A percentile compares a stretch with the other conserved stretches of the same genome.
phyloP scores from a whole-genome alignment of 1,140 invertebrate genomes.

The Homalodisca vitripennis region DNA sequence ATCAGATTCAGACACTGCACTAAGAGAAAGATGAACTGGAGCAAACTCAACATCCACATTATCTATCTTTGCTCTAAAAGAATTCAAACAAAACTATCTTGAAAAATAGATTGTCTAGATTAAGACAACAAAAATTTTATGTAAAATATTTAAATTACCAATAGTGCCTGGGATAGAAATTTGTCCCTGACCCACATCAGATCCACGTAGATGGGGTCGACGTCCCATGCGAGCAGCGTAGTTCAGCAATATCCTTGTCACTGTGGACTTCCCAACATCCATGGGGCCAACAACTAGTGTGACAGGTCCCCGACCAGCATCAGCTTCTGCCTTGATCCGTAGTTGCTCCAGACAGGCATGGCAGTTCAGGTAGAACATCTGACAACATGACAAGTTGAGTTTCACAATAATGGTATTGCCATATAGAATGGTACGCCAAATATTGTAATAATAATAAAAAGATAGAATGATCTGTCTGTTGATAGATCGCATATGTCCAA shows the following conservation, averaged over 20 bases:
- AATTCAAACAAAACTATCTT: too few species aligned
- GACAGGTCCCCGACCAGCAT: conserved; percentile 74
- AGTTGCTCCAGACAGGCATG: conserved; percentile 92
- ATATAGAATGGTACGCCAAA: too few species aligned
- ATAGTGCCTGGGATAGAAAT: conserved; percentile 92
- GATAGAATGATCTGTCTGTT: too few species aligned
- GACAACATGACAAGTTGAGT: conserved; percentile 25
- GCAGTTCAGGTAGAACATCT: conserved; percentile 83
- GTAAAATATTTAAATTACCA: too few species aligned
- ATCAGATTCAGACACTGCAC: too few species aligned
- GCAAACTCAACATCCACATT: too few species aligned
- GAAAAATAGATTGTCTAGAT: too few species aligned
- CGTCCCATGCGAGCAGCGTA: conserved; percentile 87
- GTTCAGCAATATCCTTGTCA: conserved; percentile 88
- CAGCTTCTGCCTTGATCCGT: conserved; percentile 71
- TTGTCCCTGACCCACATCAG: conserved; percentile 94
- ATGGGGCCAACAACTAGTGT: conserved; percentile 91
- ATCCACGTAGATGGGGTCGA: conserved; percentile 87
- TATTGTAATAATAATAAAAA: too few species aligned
- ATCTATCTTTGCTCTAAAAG: too few species aligned
- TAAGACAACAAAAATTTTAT: too few species aligned
- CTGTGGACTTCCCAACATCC: conserved; percentile 95
- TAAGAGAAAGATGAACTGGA: too few species aligned
- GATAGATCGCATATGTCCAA: too few species aligned
- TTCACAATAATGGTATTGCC: background rate